Percentiles rank a stretch among this genome's conserved stretches.
Conservation (phyloP, 2,888 invertebrate genomes). For the Conops quadrifasciatus region DNA sequence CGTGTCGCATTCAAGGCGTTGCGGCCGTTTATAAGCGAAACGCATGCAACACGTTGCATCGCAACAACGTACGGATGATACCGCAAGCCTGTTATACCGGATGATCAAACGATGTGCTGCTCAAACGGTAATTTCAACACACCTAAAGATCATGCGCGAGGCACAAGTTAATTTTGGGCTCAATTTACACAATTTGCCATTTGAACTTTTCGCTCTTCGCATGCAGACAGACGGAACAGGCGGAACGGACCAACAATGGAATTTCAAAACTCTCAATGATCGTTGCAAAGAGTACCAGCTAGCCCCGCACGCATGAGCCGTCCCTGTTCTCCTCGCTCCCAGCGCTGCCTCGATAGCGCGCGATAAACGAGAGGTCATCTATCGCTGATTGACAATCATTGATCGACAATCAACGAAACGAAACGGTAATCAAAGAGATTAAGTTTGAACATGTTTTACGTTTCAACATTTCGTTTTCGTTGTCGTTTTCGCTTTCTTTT, state of each 20-base stretch:
- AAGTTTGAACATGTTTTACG: constrained; percentile 10
- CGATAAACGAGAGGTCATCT: background rate
- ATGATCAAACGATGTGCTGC: background rate
- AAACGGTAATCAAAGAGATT: background rate
- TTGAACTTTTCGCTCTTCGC: constrained; percentile 28
- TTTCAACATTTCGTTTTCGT: background rate
- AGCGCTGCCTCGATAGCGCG: background rate
- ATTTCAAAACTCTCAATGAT: background rate
- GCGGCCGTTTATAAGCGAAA: constrained; percentile 1
- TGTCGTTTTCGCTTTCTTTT: background rate
- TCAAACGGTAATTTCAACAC: background rate
- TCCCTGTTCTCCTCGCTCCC: background rate
- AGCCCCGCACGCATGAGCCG: background rate
- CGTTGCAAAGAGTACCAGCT: background rate
- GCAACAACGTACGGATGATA: background rate
- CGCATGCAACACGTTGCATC: background rate
- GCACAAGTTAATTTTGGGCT: constrained; percentile 2
- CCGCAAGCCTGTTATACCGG: constrained; percentile 33
- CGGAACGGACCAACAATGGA: background rate
- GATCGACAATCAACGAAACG: constrained; percentile 29
- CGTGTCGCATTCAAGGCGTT: background rate
- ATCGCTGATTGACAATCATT: constrained; percentile 9
- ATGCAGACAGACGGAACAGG: background rate
- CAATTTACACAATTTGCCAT: constrained; percentile 20
- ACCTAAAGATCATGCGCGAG: background rate